These are phyloP conservation scores for Palythoa heliodiscus DNA, from an alignment of 92 coral and sea anemone genomes.

Conservation along the genomic window DNA sequence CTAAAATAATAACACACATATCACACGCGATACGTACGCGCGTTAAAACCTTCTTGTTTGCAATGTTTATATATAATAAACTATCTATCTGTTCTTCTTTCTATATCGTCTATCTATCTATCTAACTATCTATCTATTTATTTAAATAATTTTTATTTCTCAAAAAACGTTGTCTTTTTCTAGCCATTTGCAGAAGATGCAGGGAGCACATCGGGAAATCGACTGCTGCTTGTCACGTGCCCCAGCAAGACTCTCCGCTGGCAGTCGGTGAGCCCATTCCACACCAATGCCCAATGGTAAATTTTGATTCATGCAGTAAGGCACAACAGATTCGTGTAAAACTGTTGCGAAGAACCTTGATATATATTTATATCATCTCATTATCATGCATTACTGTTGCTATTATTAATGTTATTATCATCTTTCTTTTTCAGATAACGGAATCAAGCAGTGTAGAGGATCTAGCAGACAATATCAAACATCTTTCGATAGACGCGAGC, in stretches of 20 bases:
- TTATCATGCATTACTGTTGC: not conserved
- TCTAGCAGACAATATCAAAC: constrained; percentile 13
- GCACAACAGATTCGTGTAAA: not conserved
- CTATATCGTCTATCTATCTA: too few relatives aligned
- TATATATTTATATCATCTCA: not conserved
- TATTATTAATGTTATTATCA: not conserved
- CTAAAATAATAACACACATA: not conserved
- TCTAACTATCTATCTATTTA: too few relatives aligned
- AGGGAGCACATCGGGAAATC: constrained; percentile 2
- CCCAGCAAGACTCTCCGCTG: not conserved
- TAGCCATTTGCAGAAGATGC: constrained; percentile 19
- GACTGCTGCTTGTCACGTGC: not conserved
- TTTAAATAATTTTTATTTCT: not conserved
- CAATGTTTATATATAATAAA: not conserved
- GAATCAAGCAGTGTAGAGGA: constrained; percentile 9
- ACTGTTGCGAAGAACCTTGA: not conserved
- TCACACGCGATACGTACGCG: not conserved
- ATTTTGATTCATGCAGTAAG: not conserved
- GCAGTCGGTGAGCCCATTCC: constrained; percentile 1
- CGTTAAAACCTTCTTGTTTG: not conserved
- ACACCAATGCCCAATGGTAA: constrained; percentile 6
- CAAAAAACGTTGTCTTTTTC: not conserved
- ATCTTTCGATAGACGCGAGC: constrained; percentile 15
- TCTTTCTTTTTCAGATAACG: not conserved
- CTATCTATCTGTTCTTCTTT: not conserved